phyloP scores from a whole-genome alignment of 1,140 invertebrate species.

The Drosophila suzukii region DNA sequence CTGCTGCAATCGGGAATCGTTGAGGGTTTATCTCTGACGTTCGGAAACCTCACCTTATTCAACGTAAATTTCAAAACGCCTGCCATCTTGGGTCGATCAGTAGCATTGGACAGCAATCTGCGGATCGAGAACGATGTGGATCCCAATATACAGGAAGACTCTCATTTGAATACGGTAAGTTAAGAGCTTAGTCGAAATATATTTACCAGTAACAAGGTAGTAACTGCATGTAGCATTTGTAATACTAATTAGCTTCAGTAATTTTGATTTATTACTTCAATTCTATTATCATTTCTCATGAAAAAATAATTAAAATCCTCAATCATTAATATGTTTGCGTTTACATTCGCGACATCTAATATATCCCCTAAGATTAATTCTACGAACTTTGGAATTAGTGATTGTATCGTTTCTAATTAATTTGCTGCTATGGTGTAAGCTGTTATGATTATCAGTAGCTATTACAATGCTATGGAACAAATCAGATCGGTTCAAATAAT shows the following conservation, averaged over 20 bases:
- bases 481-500: neutral
- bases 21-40: slow-evolving; percentile 45
- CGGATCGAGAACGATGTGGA: slow-evolving; percentile 55
- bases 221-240: no score
- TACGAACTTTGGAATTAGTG: no score
- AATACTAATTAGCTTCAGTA: no score
- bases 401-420: no score
- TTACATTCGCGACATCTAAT: no score
- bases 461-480: neutral
- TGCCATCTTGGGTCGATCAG: slow-evolving; percentile 23
- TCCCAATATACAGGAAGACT: slow-evolving; percentile 72
- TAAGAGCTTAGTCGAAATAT: neutral
- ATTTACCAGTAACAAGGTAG: neutral
- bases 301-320: no score
- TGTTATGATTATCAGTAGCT: no score
- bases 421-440: no score
- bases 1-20: slow-evolving; percentile 21
- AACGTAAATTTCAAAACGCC: slow-evolving; percentile 65
- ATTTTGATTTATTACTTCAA: no score
- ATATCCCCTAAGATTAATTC: no score
- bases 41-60: slow-evolving; percentile 63
- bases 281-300: no score
- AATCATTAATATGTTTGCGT: no score
- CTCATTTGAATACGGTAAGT: slow-evolving; percentile 68
- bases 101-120: slow-evolving; percentile 25